phyloP scores from a whole-genome alignment of 1,140 invertebrate species.

The Bombus vancouverensis region DNA sequence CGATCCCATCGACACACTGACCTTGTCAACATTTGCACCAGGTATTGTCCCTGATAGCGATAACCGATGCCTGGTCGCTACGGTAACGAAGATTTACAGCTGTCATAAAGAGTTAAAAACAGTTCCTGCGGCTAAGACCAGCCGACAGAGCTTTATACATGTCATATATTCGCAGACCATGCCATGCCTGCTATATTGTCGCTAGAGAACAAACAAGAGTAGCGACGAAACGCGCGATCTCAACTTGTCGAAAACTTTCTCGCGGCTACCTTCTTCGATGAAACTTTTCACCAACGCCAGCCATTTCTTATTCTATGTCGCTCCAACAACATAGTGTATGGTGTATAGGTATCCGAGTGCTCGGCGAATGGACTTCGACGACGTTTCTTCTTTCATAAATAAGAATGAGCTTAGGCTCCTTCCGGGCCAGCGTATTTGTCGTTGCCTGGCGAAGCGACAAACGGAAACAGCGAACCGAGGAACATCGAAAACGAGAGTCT shows the following conservation, averaged over 20 bases:
- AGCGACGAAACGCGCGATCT: constrained; percentile 72
- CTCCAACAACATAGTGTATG: background rate
- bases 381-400: constrained; percentile 63
- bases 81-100: constrained; percentile 69
- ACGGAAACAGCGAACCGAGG: constrained; percentile 36
- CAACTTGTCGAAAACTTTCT: constrained; percentile 33
- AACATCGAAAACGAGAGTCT: constrained; percentile 5
- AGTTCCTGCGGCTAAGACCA: constrained; percentile 67
- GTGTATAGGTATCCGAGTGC: constrained; percentile 5
- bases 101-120: constrained; percentile 75
- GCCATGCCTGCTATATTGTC: constrained; percentile 20
- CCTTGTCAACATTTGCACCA: constrained; percentile 56
- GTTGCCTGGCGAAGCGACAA: constrained; percentile 40
- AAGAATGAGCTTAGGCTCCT: constrained; percentile 61
- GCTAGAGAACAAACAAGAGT: constrained; percentile 70
- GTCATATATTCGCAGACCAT: constrained; percentile 55
- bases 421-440: constrained; percentile 52
- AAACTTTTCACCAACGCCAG: constrained; percentile 44
- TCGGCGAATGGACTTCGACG: constrained; percentile 35
- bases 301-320: background rate
- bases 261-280: constrained; percentile 11
- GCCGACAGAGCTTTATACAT: constrained; percentile 72
- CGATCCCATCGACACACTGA: constrained; percentile 60
- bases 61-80: constrained; percentile 24
- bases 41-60: constrained; percentile 20